phyloP scores from a whole-genome alignment of 1,140 invertebrate species.

The Drosophila albomicans region DNA sequence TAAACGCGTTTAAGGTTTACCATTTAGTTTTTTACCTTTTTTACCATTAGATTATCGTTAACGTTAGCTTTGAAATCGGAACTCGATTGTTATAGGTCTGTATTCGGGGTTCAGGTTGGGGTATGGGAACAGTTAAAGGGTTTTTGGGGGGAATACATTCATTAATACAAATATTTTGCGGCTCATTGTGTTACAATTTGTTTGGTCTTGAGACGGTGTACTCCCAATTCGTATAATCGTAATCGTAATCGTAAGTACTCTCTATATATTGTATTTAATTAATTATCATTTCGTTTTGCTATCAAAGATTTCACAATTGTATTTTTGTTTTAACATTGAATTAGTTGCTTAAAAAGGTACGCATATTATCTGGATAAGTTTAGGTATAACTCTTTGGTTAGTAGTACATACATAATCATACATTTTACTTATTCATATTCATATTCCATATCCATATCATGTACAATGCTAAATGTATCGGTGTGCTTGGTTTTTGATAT shows the following conservation, averaged over 20 bases:
- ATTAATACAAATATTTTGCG: conserved; percentile 74
- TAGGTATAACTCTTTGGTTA: conserved; percentile 51
- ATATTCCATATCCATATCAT: conserved; percentile 39
- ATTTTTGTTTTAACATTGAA: conserved; percentile 48
- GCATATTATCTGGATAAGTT: conserved; percentile 68
- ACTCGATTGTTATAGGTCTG: conserved; percentile 73
- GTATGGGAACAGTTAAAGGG: neutral
- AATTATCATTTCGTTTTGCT: conserved; percentile 18
- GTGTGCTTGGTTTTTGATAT: conserved; percentile 78
- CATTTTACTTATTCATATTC: conserved; percentile 16
- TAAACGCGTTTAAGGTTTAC: conserved; percentile 59
- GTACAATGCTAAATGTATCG: conserved; percentile 75
- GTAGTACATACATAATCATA: conserved; percentile 34
- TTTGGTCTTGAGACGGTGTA: conserved; percentile 69
- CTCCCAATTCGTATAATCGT: conserved; percentile 27
- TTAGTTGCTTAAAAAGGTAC: conserved; percentile 72
- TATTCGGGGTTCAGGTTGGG: conserved; percentile 32
- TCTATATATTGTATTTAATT: conserved; percentile 1
- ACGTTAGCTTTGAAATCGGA: conserved; percentile 66
- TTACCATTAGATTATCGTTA: conserved; percentile 15
- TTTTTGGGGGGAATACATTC: conserved; percentile 31
- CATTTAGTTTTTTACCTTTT: conserved; percentile 14
- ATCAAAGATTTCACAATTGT: conserved; percentile 28
- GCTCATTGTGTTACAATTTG: conserved; percentile 66
- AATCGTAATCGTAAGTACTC: conserved; percentile 18